These are phyloP conservation scores for Tamias sibiricus DNA, from an alignment of 2,113 vertebrate species.

Conservation along the genomic window DNA sequence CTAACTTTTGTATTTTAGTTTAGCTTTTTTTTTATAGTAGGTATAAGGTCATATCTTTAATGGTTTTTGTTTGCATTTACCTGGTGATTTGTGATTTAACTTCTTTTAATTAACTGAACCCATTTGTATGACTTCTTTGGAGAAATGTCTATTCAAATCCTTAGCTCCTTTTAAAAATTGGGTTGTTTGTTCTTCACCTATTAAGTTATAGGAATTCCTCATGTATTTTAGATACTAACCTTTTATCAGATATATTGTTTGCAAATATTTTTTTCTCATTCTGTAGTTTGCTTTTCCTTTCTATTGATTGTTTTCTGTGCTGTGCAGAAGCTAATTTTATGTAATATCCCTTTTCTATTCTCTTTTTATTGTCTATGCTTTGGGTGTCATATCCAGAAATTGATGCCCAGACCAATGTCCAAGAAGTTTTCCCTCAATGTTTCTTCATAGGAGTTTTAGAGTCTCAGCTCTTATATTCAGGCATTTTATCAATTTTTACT, in stretches of 20 bases:
- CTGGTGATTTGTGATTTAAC: background rate
- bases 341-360: background rate
- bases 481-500: too few relatives aligned
- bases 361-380: background rate
- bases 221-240: background rate
- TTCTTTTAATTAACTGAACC: background rate
- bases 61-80: background rate
- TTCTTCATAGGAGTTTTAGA: background rate
- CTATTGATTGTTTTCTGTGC: background rate
- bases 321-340: background rate
- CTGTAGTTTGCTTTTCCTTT: background rate
- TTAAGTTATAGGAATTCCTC: background rate
- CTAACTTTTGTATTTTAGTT: too few relatives aligned
- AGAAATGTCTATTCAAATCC: background rate
- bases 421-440: background rate
- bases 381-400: background rate
- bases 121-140: background rate
- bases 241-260: background rate
- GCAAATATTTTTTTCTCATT: background rate
- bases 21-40: background rate
- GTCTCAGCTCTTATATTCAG: background rate
- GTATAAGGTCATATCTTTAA: background rate
- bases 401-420: background rate
- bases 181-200: background rate
- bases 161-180: background rate